Base-by-base conservation (phyloP, 1,140 invertebrate genomes). In the Caenorhabditis inopinata region DNA sequence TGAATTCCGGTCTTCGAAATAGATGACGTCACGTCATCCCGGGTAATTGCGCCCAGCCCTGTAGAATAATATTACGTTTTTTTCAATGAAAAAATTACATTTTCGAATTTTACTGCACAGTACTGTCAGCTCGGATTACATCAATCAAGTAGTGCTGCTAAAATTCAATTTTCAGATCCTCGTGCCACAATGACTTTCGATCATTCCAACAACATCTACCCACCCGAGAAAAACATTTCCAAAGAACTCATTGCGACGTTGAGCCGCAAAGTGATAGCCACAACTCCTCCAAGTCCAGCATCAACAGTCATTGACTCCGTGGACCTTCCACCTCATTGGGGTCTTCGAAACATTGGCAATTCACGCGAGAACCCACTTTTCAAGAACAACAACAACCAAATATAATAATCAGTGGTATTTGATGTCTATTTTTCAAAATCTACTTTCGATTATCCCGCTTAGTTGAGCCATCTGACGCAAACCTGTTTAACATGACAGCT, bases 241-340 rank as follows among this genome's bases (percentile, higher is more conserved):
- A 68, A 68, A 12, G 58, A 68, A 18, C 58, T 38, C 12, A 68
- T 68, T 38, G 58, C 58, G 3, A 68, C 58, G 35, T 32, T 68
- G 0, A 68, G 58, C 32, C 58, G 58, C 23, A 29, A 32, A 68
- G 58, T 68, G 58, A 68, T 68, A 18, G 58, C 58, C 6, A 68
- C 58, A 4, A 42, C 29, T 68, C 58, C 58, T 68, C 58, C 58
- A 68, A 68, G 58, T 68, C 58, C 58, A 68, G 58, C 38, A 38
- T 68, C 58, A 6, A 68, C 58, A 38, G n/a, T 68, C 11, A 68
- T 68, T 68, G 58, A 68, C 58, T 68, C 58, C 27, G 58, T 68
- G 35, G 58, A 68, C 38, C 58, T 68, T 7, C 58, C 58, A 9
- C 58, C 58, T 16, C 58, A 68, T 11, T 68, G 58, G 58, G 58